Conservation (phyloP, 2,797 vertebrate species). For the Molossus alvarezi region DNA sequence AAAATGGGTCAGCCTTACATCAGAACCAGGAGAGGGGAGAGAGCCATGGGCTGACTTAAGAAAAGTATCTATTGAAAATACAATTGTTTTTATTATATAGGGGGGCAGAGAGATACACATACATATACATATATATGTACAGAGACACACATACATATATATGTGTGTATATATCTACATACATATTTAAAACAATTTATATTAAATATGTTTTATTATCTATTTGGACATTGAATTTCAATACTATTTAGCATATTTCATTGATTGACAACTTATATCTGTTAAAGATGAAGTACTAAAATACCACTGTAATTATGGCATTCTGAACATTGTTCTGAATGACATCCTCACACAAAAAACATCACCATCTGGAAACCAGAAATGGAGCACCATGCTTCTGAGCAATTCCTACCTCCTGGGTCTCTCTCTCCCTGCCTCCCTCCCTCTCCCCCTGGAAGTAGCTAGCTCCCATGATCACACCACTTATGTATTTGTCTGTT, state of each 20-base stretch:
- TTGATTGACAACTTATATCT: slow-evolving; percentile 35
- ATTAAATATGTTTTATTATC: not conserved
- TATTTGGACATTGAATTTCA: slow-evolving; percentile 12
- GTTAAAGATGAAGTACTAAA: slow-evolving; percentile 52
- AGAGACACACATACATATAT: not conserved
- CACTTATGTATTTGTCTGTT: not conserved
- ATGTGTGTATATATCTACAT: not conserved
- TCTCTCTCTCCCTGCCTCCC: not conserved
- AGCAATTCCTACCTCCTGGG: not conserved
- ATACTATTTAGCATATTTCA: slow-evolving; percentile 55
- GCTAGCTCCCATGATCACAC: not conserved
- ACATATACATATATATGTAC: not conserved
- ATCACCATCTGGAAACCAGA: slow-evolving; percentile 61
- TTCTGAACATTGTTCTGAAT: slow-evolving; percentile 38
- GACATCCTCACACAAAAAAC: slow-evolving; percentile 38
- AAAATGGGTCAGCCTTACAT: not conserved
- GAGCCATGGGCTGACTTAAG: not conserved
- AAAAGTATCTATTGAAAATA: not conserved
- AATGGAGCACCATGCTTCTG: not conserved
- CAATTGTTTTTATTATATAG: not conserved
- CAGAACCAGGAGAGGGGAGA: not conserved
- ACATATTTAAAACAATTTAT: not conserved
- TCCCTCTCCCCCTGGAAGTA: not conserved
- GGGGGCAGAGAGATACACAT: not conserved
- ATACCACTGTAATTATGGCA: slow-evolving; percentile 50